phyloP scores from a whole-genome alignment of 2,888 invertebrate genomes.

The Dorcus hopei region DNA sequence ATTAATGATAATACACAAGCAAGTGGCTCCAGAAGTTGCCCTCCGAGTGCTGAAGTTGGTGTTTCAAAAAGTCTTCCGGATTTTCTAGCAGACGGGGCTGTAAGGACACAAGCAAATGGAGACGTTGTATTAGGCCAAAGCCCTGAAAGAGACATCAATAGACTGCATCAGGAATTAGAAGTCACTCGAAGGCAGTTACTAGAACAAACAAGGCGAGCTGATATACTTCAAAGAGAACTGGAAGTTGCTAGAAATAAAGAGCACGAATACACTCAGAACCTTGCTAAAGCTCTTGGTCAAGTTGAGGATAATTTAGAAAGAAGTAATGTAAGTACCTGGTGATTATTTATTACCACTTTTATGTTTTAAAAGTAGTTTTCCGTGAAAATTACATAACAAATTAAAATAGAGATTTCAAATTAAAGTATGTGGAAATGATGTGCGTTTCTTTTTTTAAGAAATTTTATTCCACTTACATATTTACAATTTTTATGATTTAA shows the following conservation, averaged over 20 bases:
- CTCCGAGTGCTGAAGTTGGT: conserved; percentile 35
- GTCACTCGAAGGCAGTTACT: conserved; percentile 53
- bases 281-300: conserved; percentile 57
- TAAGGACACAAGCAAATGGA: conserved; percentile 44
- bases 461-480: no score
- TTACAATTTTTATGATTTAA: no score
- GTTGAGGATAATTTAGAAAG: conserved; percentile 58
- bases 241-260: conserved; percentile 54
- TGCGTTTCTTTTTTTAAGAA: no score
- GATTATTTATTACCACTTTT: background rate
- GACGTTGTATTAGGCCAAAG: conserved; percentile 33
- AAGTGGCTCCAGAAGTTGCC: conserved; percentile 31
- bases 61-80: conserved; percentile 63
- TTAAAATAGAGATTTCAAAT: no score
- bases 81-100: conserved; percentile 70
- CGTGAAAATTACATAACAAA: no score
- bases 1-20: conserved; percentile 26
- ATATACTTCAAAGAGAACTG: conserved; percentile 55
- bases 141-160: conserved; percentile 47
- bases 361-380: conserved; percentile 4
- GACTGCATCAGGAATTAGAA: conserved; percentile 57
- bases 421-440: no score
- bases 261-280: conserved; percentile 53
- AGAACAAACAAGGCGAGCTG: conserved; percentile 54
- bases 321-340: conserved; percentile 51